Percentiles rank a stretch among this genome's conserved stretches.
phyloP scores from a whole-genome alignment of 2,113 vertebrate genomes.

The Lepidothrix coronata region DNA sequence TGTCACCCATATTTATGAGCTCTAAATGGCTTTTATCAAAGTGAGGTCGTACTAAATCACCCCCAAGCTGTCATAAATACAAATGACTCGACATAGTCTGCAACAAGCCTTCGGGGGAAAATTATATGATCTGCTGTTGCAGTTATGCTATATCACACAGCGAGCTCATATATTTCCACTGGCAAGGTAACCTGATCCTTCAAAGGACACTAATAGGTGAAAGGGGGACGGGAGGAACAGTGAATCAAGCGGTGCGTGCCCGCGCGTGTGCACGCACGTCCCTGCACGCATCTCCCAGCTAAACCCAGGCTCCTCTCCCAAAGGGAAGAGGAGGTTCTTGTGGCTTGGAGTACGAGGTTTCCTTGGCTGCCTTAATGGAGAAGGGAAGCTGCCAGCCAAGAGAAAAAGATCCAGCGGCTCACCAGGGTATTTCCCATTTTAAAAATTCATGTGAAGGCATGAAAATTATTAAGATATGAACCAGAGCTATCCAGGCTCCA shows the following conservation, averaged over 20 bases:
- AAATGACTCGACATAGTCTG: slow-evolving; percentile 76
- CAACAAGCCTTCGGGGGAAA: slow-evolving; percentile 77
- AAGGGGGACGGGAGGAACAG: not conserved
- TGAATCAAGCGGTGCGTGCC: not conserved
- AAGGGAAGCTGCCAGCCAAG: not conserved
- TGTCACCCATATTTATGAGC: slow-evolving; percentile 78
- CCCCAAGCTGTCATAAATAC: slow-evolving; percentile 76
- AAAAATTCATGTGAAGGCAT: slow-evolving; percentile 36
- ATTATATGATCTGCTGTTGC: slow-evolving; percentile 75
- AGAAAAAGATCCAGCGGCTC: not conserved
- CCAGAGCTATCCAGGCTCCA: slow-evolving; percentile 21
- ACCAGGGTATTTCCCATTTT: slow-evolving; percentile 43
- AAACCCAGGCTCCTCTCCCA: not conserved
- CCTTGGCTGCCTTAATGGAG: not conserved
- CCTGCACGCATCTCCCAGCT: not conserved
- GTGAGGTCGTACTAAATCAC: slow-evolving; percentile 77
- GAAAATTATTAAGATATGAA: slow-evolving; percentile 43
- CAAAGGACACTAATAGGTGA: slow-evolving; percentile 63
- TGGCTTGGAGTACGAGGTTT: not conserved
- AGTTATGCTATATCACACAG: slow-evolving; percentile 76
- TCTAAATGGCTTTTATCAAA: slow-evolving; percentile 81
- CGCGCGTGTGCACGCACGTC: not conserved
- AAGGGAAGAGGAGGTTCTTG: not conserved
- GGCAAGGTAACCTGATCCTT: slow-evolving; percentile 72
- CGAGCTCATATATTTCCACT: slow-evolving; percentile 70